Conservation (phyloP, 2,113 vertebrate species). For the Polyodon spathula region DNA sequence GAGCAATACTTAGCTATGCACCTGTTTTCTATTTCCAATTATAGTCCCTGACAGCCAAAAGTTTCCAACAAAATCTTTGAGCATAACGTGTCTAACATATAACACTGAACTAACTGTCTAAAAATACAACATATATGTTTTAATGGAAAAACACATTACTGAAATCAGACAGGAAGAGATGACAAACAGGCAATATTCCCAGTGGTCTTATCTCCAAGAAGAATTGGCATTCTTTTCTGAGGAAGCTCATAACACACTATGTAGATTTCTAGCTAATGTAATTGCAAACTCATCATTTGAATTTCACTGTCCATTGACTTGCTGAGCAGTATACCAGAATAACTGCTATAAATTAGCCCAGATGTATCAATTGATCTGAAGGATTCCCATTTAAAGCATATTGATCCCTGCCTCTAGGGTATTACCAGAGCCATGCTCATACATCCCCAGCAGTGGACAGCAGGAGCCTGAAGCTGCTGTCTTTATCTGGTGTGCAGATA, state of each 20-base stretch:
- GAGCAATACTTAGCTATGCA: too few relatives aligned
- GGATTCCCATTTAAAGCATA: conserved; percentile 47
- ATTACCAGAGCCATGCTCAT: conserved; percentile 24
- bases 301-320: conserved; percentile 53
- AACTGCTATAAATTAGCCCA: conserved; percentile 57
- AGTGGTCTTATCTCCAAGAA: background rate
- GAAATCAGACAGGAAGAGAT: conserved; percentile 8
- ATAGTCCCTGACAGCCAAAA: too few relatives aligned
- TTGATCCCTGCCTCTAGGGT: conserved; percentile 48
- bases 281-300: conserved; percentile 60
- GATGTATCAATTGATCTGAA: conserved; percentile 50
- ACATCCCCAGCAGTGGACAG: background rate
- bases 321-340: conserved; percentile 40
- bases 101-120: too few relatives aligned
- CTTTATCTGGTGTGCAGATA: background rate
- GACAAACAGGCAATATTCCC: conserved; percentile 39
- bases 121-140: too few relatives aligned
- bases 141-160: too few relatives aligned
- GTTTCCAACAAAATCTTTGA: too few relatives aligned
- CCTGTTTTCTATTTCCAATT: too few relatives aligned
- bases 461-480: background rate
- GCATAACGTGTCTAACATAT: too few relatives aligned
- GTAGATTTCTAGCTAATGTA: conserved; percentile 52
- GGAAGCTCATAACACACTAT: conserved; percentile 46
- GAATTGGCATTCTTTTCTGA: conserved; percentile 24